phyloP scores from a whole-genome alignment of 2,888 invertebrate species.

The Octonoba sinensis region DNA sequence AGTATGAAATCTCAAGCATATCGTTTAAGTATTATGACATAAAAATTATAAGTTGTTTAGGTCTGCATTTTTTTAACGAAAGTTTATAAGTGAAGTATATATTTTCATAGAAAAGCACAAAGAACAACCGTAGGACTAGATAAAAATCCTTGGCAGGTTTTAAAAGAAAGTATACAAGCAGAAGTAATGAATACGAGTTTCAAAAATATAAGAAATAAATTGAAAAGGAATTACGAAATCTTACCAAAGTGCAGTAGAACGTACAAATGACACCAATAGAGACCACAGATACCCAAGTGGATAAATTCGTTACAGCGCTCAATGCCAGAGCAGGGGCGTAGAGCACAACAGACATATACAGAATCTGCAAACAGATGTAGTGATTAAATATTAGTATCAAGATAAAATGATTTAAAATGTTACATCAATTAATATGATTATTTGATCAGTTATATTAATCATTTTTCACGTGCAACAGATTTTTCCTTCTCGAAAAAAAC shows the following conservation, averaged over 20 bases:
- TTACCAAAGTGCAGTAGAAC: slow-evolving; percentile 85
- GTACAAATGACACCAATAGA: slow-evolving; percentile 74
- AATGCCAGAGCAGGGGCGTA: slow-evolving; percentile 90
- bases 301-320: slow-evolving; percentile 85
- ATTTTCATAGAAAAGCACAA: too few species aligned
- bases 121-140: too few species aligned
- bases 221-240: slow-evolving; percentile 68
- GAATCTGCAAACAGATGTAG: slow-evolving; percentile 51
- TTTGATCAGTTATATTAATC: not conserved
- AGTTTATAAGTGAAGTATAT: too few species aligned
- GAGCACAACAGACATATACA: slow-evolving; percentile 81
- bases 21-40: too few species aligned
- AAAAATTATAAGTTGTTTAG: too few species aligned
- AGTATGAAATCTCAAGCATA: too few species aligned
- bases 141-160: too few species aligned
- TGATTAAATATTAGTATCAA: not conserved
- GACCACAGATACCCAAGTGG: slow-evolving; percentile 86
- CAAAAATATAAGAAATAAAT: too few species aligned
- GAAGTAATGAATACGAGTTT: too few species aligned
- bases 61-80: too few species aligned
- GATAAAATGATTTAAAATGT: not conserved
- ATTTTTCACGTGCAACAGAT: not conserved
- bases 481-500: too few species aligned
- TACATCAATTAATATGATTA: not conserved
- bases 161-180: too few species aligned